Evolutionary conservation across 2,797 vertebrate species (phyloP).

Genomic region (Tokudaia tokunoshimensis): DNA sequence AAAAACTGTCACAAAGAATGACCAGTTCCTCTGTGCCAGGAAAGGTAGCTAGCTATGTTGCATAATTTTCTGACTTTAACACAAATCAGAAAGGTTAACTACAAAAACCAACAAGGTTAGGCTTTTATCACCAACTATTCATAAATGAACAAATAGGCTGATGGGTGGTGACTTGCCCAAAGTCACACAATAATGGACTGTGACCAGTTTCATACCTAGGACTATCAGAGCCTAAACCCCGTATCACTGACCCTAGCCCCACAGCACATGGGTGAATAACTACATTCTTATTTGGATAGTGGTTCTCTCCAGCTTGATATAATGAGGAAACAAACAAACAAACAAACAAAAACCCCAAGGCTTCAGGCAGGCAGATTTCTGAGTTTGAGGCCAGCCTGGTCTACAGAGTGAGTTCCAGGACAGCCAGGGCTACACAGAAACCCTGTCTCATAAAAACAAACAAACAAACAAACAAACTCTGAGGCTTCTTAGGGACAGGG

Average conservation of each 20-base stretch:
- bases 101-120: background rate
- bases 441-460: no score
- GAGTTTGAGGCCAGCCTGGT: no score
- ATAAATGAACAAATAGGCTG: background rate
- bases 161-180: background rate
- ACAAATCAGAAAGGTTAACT: background rate
- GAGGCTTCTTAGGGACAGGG: background rate
- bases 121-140: background rate
- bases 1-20: background rate
- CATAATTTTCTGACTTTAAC: background rate
- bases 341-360: background rate
- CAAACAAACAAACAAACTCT: background rate
- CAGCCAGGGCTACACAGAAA: no score
- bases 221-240: background rate
- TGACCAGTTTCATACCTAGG: background rate
- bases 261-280: rapidly evolving
- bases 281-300: background rate
- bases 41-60: background rate
- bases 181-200: background rate
- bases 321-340: background rate
- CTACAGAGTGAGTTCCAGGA: no score
- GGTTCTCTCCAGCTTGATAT: background rate
- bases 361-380: background rate
- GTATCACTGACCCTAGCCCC: background rate
- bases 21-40: background rate